These are phyloP conservation scores for Perca fluviatilis DNA, from an alignment of 2,113 vertebrate species.

Conservation along the genomic window DNA sequence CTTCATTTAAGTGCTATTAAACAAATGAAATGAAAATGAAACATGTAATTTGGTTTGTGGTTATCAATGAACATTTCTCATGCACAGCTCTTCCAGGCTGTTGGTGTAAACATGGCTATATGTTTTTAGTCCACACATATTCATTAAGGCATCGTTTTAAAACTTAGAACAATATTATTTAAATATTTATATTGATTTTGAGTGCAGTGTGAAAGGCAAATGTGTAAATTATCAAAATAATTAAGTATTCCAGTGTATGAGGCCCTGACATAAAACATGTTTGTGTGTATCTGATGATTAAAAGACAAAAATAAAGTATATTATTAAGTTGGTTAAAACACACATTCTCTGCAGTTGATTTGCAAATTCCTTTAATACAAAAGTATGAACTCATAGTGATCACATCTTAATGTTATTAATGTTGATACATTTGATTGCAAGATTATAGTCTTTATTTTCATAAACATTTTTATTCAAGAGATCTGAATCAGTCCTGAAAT, in stretches of 20 bases:
- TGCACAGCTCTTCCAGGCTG: not conserved
- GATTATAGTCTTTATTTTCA: conserved; percentile 6
- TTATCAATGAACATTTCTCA: not conserved
- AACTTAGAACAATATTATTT: not conserved
- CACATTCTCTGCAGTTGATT: not conserved
- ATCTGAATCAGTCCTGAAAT: conserved; percentile 13
- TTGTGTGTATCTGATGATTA: not conserved
- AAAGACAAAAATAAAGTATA: not conserved
- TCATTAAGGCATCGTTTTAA: not conserved
- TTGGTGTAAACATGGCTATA: not conserved
- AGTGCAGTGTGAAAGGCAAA: not conserved
- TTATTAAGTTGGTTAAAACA: not conserved
- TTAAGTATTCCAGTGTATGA: not conserved
- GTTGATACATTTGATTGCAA: conserved; percentile 34
- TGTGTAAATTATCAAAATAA: not conserved
- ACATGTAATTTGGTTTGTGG: not conserved
- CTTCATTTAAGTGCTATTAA: no score
- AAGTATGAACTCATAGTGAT: conserved; percentile 14
- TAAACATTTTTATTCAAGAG: not conserved
- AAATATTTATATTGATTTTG: not conserved
- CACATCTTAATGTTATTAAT: not conserved
- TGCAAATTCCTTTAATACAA: conserved; percentile 43
- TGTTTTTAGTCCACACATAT: not conserved
- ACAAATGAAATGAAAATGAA: no score
- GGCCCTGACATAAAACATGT: not conserved